Evolutionary conservation across 64 coral and sea anemone genomes (phyloP).

Genomic region (Pocillopora verrucosa): DNA sequence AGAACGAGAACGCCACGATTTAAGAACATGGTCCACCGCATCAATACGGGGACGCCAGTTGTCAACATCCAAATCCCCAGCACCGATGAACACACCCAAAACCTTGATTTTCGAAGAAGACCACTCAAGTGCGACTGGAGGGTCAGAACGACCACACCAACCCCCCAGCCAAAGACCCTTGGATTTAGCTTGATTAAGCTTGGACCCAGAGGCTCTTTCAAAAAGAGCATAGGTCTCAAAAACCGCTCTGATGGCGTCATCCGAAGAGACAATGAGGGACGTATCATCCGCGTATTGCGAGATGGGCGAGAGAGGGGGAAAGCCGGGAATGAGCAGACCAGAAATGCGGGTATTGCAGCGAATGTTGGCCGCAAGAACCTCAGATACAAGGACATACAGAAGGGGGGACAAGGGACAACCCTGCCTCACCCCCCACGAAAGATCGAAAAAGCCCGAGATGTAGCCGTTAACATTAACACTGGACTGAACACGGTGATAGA

Average conservation of each 20-base stretch:
- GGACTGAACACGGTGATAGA: not conserved
- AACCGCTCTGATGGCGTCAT: not conserved
- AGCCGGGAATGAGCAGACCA: not conserved
- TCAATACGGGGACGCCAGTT: constrained; percentile 20
- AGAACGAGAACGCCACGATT: constrained; percentile 3
- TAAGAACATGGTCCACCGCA: not conserved
- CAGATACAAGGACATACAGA: too few species aligned
- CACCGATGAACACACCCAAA: not conserved
- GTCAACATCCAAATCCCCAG: not conserved
- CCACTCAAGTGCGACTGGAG: not conserved
- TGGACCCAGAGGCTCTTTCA: not conserved
- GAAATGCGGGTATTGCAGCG: not conserved
- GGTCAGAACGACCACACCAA: constrained; percentile 2
- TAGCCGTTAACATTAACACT: constrained; percentile 36
- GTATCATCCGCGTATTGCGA: constrained; percentile 37
- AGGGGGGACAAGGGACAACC: constrained; percentile 9
- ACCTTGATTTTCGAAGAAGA: not conserved
- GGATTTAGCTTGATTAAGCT: constrained; percentile 5
- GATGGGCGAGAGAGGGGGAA: not conserved
- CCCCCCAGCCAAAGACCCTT: constrained; percentile 16
- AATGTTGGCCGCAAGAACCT: too few species aligned
- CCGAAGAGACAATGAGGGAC: not conserved
- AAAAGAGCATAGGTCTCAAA: not conserved
- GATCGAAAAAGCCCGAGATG: not conserved
- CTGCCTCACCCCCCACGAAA: not conserved